Evolutionary conservation across 1,140 invertebrate species (phyloP), one percentile per base, ranked within the genome.

Genomic region (Hypsibius dujardini): DNA sequence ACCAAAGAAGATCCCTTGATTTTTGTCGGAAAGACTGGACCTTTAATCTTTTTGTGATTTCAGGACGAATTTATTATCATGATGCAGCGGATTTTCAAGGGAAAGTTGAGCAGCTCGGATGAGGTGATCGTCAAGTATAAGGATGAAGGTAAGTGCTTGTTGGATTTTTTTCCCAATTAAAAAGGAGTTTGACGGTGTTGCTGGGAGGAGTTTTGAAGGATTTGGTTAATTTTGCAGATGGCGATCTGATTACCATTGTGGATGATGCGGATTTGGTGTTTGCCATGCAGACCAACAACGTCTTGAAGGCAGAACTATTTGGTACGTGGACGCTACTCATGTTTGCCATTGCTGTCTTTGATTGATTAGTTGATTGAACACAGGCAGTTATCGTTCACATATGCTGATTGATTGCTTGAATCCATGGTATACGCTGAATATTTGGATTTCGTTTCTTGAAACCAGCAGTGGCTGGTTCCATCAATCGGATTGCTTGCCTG

Each of bases 31-130:
- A 28, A 28, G 28, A 28, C 28, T 28, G 28, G 28, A 28, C 28
- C 28, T 28, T 28, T 28, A 28, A 28, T 56, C 42, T 15, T 42
- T 67, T 67, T 12, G 12, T 12, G 3, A 15, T 67, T 67, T 3
- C 62, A 67, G 62, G 86, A 88, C 81, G 87, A 88, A 78, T 76
- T 88, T 28, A 82, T 88, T 56, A 79, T 88, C 15, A 88, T 88
- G 87, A 87, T 88, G 86, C 86, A 88, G 77, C 77, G 87, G 74
- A 85, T 88, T 1, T 88, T 87, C 77, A 76, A 84, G 50, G 86
- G 85, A 12, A 84, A 86, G 76, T 76, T 88, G 2, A 81, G 78
- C 56, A 82, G 81, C 46, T 84, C 82, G 75, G 86, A 88, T 82
- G 86, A 88, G 74, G 84, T 88, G 71, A 83, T 82, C 1, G 83